phyloP scores from a whole-genome alignment of 1,140 invertebrate genomes.

The Streblospio benedicti region DNA sequence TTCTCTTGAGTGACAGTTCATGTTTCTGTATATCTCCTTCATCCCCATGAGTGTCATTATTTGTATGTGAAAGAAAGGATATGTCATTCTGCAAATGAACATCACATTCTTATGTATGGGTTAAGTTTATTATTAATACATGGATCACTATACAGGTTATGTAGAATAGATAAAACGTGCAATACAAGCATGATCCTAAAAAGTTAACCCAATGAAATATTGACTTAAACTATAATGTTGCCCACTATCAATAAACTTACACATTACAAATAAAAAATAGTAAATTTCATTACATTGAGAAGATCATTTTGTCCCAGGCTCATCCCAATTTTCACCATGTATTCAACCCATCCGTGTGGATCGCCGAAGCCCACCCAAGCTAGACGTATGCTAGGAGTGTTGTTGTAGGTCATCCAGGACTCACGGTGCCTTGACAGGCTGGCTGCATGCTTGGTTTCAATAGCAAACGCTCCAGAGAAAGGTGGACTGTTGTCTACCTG shows the following conservation, averaged over 20 bases:
- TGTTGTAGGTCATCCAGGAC: not conserved
- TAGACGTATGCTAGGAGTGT: not conserved
- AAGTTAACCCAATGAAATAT: too few species aligned
- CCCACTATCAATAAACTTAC: too few species aligned
- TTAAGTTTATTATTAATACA: too few species aligned
- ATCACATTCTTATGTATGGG: too few species aligned
- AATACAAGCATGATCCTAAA: too few species aligned
- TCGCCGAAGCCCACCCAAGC: not conserved
- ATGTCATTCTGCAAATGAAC: too few species aligned
- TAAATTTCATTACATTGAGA: too few species aligned
- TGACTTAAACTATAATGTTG: too few species aligned
- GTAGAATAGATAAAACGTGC: too few species aligned
- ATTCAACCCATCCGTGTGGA: not conserved
- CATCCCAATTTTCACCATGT: not conserved
- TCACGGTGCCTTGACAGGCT: not conserved
- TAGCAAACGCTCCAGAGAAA: not conserved
- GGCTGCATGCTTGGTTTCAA: not conserved
- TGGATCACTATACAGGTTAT: too few species aligned
- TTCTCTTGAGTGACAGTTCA: not conserved
- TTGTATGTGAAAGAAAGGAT: conserved; percentile 2
- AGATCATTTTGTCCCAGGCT: not conserved
- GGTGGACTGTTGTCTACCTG: too few species aligned
- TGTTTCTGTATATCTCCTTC: not conserved
- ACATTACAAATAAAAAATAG: too few species aligned
- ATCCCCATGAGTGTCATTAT: not conserved